phyloP scores from a whole-genome alignment of 2,888 invertebrate genomes.

The Danaus chrysippus region DNA sequence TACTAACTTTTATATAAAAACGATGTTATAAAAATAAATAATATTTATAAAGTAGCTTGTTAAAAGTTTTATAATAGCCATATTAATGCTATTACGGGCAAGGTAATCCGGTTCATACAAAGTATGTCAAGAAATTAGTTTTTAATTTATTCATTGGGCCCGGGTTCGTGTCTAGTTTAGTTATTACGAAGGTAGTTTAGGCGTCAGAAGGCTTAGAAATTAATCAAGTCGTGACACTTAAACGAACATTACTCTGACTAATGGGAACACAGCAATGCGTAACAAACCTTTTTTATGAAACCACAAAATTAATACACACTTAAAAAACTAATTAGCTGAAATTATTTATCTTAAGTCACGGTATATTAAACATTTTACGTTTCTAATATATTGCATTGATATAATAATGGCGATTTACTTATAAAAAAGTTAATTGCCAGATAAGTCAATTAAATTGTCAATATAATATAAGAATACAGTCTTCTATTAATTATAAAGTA shows the following conservation, averaged over 20 bases:
- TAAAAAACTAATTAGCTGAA: too few relatives aligned
- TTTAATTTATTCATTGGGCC: conserved; percentile 74
- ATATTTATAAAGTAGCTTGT: conserved; percentile 11
- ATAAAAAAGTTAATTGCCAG: too few relatives aligned
- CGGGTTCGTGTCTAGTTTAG: conserved; percentile 64
- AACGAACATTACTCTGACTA: conserved; percentile 17
- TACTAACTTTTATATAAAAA: too few relatives aligned
- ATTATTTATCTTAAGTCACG: too few relatives aligned
- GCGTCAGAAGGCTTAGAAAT: conserved; percentile 52
- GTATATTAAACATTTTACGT: too few relatives aligned
- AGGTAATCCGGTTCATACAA: conserved; percentile 67
- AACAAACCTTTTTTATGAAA: neutral
- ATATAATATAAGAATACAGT: too few relatives aligned
- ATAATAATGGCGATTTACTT: too few relatives aligned
- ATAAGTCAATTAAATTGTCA: too few relatives aligned
- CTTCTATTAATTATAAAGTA: neutral
- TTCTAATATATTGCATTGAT: too few relatives aligned
- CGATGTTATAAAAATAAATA: too few relatives aligned
- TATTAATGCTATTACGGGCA: conserved; percentile 62
- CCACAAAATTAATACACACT: neutral
- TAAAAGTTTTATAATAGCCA: conserved; percentile 43
- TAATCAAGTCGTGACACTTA: conserved; percentile 46
- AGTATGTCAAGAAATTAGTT: conserved; percentile 74
- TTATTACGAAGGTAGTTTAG: conserved; percentile 55
- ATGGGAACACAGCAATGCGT: neutral